These are phyloP conservation scores for Colletes collaris DNA, from an alignment of 2,888 invertebrate species.

Conservation along the genomic window DNA sequence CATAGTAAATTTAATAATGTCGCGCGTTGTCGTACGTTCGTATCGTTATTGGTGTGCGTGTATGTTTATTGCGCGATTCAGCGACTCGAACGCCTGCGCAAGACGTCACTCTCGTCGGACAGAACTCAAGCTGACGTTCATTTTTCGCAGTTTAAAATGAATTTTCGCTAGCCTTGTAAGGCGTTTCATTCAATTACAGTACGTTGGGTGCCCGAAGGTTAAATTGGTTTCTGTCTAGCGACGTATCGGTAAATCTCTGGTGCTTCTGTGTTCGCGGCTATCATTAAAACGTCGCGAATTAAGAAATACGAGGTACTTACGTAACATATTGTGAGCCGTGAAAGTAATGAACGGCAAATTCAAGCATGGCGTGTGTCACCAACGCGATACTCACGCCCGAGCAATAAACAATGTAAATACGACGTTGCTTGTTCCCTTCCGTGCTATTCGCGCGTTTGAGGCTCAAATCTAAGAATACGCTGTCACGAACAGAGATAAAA, in stretches of 20 bases:
- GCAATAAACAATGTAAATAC: constrained; percentile 60
- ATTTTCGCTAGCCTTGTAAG: constrained; percentile 13
- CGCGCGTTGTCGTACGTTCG: no score
- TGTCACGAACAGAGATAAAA: constrained; percentile 25
- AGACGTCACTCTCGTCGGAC: neutral
- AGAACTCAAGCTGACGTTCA: neutral
- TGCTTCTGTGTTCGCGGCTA: constrained; percentile 56
- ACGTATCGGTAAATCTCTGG: constrained; percentile 57
- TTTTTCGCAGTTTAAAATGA: neutral
- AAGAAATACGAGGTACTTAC: constrained; percentile 60
- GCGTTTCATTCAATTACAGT: constrained; percentile 27
- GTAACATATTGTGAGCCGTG: constrained; percentile 53
- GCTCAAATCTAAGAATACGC: constrained; percentile 30
- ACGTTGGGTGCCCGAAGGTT: constrained; percentile 3
- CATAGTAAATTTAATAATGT: no score
- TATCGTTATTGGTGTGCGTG: no score
- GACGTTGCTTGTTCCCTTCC: constrained; percentile 37
- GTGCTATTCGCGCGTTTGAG: constrained; percentile 28
- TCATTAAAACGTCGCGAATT: constrained; percentile 62
- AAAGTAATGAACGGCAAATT: constrained; percentile 59
- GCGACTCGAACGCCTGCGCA: constrained; percentile 2
- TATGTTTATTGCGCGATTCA: neutral
- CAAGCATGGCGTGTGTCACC: constrained; percentile 53
- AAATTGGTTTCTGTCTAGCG: constrained; percentile 36
- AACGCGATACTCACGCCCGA: constrained; percentile 42